phyloP scores from a whole-genome alignment of 2,888 invertebrate genomes.

The Cenopis cana region DNA sequence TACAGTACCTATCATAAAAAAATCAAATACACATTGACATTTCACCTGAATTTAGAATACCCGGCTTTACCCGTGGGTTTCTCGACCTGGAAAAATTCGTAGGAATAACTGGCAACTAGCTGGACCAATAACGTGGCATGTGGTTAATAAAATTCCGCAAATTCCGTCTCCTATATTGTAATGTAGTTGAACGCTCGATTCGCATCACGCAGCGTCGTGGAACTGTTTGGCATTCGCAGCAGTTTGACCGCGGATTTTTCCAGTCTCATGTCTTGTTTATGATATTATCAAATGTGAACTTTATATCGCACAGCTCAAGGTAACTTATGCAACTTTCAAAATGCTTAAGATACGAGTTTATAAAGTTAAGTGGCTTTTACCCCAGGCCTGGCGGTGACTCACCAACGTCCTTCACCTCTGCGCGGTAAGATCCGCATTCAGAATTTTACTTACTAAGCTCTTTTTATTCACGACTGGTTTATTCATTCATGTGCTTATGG shows the following conservation, averaged over 20 bases:
- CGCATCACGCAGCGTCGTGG: constrained; percentile 31
- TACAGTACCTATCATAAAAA: too few species aligned
- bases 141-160: constrained; percentile 27
- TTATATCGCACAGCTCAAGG: not conserved
- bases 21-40: not conserved
- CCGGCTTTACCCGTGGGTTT: not conserved
- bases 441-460: constrained; percentile 61
- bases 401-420: constrained; percentile 77
- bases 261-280: not conserved
- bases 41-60: not conserved
- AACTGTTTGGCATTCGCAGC: constrained; percentile 54
- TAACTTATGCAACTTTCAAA: not conserved
- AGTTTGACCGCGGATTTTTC: constrained; percentile 55
- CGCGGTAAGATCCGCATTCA: constrained; percentile 73
- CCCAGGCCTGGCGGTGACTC: constrained; percentile 68
- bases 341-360: constrained; percentile 6
- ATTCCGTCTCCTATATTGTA: constrained; percentile 16
- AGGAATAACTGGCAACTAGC: constrained; percentile 14
- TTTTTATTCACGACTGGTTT: constrained; percentile 62
- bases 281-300: constrained; percentile 5
- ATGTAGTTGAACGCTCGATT: constrained; percentile 21
- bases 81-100: not conserved
- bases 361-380: constrained; percentile 4
- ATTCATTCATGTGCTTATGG: constrained; percentile 64
- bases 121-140: constrained; percentile 20